These are phyloP conservation scores for Strix occidentalis DNA, from an alignment of 2,797 vertebrate species.

Conservation along the genomic window DNA sequence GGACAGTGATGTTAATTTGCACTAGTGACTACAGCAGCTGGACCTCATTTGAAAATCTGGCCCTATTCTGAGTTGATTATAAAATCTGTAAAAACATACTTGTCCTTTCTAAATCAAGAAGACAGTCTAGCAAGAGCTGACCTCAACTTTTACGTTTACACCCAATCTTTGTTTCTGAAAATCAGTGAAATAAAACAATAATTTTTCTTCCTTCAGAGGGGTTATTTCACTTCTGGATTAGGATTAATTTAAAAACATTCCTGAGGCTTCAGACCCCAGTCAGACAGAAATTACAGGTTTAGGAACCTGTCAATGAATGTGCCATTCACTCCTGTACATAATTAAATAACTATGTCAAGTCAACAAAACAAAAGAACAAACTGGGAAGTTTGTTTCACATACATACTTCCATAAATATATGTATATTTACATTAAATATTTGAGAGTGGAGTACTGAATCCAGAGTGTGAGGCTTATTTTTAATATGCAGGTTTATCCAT, in stretches of 20 bases:
- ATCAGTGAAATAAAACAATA: neutral
- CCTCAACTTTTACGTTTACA: neutral
- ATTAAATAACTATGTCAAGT: neutral
- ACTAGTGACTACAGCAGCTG: neutral
- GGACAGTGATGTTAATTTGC: neutral
- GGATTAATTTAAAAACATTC: neutral
- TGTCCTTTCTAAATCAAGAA: neutral
- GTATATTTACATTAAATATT: neutral
- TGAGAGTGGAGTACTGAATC: neutral
- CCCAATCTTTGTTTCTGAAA: neutral
- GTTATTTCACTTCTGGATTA: neutral
- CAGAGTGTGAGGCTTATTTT: neutral
- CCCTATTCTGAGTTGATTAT: neutral
- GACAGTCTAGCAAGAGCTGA: neutral
- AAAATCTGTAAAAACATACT: neutral
- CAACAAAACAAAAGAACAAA: neutral
- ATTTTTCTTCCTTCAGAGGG: neutral
- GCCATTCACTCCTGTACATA: neutral
- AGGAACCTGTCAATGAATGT: neutral
- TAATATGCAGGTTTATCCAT: neutral
- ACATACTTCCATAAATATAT: neutral
- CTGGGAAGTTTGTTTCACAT: neutral
- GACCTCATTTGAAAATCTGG: neutral
- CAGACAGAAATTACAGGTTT: neutral
- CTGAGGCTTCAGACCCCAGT: neutral